Conservation (phyloP, 2,113 vertebrate genomes). For the Austrofundulus limnaeus region DNA sequence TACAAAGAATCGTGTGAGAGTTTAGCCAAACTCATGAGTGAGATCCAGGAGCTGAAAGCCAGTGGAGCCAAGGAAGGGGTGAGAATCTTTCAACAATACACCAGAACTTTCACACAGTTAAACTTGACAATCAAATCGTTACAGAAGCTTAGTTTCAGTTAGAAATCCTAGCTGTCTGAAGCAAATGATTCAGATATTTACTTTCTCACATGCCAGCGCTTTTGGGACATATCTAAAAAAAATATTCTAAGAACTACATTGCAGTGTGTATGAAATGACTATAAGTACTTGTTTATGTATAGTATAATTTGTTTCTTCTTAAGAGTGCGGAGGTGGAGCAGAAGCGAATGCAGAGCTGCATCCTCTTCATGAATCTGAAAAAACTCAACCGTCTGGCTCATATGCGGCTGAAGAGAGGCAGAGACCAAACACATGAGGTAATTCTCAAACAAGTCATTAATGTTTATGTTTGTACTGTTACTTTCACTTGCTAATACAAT, state of each 20-base stretch:
- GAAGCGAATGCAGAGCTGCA: conserved; percentile 88
- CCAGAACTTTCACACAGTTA: no score
- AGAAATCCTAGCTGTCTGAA: no score
- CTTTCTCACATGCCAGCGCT: neutral
- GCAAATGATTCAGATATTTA: neutral
- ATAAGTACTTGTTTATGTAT: neutral
- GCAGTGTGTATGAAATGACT: neutral
- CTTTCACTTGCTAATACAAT: conserved; percentile 16
- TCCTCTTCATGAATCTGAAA: conserved; percentile 97
- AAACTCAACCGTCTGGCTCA: conserved; percentile 97
- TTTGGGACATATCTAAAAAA: neutral
- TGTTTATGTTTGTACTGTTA: neutral
- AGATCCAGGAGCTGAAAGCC: conserved; percentile 95
- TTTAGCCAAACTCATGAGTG: conserved; percentile 89
- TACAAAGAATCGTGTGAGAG: conserved; percentile 92
- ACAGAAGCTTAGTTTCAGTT: no score
- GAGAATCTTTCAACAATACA: conserved; percentile 50
- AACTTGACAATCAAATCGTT: neutral
- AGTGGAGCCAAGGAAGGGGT: conserved; percentile 89
- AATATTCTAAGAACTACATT: neutral
- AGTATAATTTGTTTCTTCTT: neutral
- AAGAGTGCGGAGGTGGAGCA: conserved; percentile 89
- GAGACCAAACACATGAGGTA: conserved; percentile 97
- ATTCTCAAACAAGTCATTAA: neutral
- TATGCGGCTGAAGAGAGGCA: conserved; percentile 91